Evolutionary conservation across 1,140 invertebrate genomes (phyloP), one percentile per base, ranked within the genome.

Genomic region (Hesperophylax magnus): DNA sequence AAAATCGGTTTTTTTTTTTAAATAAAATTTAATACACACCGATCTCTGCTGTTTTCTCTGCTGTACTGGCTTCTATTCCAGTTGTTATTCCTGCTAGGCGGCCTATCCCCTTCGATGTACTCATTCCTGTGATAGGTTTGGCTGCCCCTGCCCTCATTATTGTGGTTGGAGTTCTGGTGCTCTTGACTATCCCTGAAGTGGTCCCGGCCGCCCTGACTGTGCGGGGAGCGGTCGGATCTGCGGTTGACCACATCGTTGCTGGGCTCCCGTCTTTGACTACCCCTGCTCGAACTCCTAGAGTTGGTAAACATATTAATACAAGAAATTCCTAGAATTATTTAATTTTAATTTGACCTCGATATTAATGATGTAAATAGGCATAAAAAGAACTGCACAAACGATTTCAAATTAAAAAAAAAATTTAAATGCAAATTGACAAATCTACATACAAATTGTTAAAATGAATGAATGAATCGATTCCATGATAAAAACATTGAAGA

Each of bases 21-120:
- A 27, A 27, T 5, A 27, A 5, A 27, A 27, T 27, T 27, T 34
- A 34, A 34, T 14, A 39, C 65, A 39, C 27, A 84, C 83, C 83
- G 80, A 17, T 84, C 83, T 39, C 80, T 72, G 54, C 83, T 84
- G 54, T 81, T 84, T 80, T 84, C 83, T 78, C 83, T 71, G 60
- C 83, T 84, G 24, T 75, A 82, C 53, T 56, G 61, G 31, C 39
- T 82, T 61, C 76, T 81, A 14, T 58, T 60, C 78, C 83, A 79
- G 39, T 82, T 71, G 22, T 47, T 47, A 47, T 77, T 81, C 20
- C 79, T 80, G 63, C 79, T 83, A 4, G 77, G 63, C 18, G 79
- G 77, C 34, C 82, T 78, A n/a, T 79, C 78, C 17, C 54, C 31
- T 53, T 84, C 83, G 24, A 39, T 77, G n/a, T 71, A 31, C n/a